phyloP scores from a whole-genome alignment of 1,140 invertebrate species.

The Grapholita molesta region DNA sequence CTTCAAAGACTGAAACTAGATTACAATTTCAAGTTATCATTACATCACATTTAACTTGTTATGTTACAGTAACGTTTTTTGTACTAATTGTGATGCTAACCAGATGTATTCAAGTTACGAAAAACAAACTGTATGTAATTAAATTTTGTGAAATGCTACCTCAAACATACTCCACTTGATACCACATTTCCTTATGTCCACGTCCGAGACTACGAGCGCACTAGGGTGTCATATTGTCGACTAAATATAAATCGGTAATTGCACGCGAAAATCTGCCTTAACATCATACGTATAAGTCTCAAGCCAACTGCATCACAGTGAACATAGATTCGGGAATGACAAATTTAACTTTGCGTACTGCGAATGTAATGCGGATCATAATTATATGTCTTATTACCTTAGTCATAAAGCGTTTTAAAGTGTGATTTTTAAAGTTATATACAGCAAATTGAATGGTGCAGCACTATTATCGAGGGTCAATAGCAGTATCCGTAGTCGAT shows the following conservation, averaged over 20 bases:
- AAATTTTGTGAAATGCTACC: neutral
- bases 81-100: neutral
- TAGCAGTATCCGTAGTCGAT: constrained; percentile 48
- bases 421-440: constrained; percentile 15
- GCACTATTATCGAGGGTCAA: constrained; percentile 52
- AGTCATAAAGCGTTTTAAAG: constrained; percentile 22
- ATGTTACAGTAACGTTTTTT: too few relatives aligned
- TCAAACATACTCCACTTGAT: constrained; percentile 18
- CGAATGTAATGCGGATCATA: constrained; percentile 4
- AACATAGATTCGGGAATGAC: neutral
- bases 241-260: neutral
- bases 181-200: constrained; percentile 15
- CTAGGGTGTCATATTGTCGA: constrained; percentile 5
- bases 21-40: too few relatives aligned
- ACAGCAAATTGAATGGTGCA: constrained; percentile 33
- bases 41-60: too few relatives aligned
- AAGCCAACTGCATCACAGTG: neutral
- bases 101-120: neutral
- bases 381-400: constrained; percentile 28
- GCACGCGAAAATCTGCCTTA: neutral
- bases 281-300: neutral
- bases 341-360: neutral
- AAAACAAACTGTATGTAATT: neutral
- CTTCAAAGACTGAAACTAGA: too few relatives aligned
- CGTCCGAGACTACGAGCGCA: neutral